Percentiles rank a stretch among this genome's conserved stretches.
Evolutionary conservation across 2,888 invertebrate genomes (phyloP).

Genomic region (Limenitis camilla): DNA sequence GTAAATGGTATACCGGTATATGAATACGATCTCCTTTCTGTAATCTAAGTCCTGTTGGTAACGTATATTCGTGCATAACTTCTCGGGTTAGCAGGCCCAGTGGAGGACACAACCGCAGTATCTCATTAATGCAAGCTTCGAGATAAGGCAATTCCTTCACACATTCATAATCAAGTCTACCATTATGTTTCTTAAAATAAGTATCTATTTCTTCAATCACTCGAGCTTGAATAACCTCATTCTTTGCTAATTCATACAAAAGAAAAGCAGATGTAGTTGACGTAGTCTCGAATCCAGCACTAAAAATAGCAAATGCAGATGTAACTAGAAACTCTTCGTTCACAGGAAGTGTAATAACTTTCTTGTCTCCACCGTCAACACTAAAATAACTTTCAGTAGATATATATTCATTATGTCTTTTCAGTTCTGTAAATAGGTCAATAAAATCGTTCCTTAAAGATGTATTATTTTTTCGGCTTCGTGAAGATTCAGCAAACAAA

Average conservation of each 20-base stretch:
- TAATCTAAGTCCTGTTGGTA: constrained; percentile 36
- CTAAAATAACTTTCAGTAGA: constrained; percentile 39
- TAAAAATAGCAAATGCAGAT: constrained; percentile 67
- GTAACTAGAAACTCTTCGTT: constrained; percentile 61
- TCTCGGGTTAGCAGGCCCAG: constrained; percentile 43
- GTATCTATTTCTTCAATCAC: constrained; percentile 38
- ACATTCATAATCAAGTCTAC: constrained; percentile 37
- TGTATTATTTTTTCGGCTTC: constrained; percentile 34
- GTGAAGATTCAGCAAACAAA: constrained; percentile 34
- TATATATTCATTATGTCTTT: constrained; percentile 31
- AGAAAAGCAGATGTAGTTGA: constrained; percentile 35
- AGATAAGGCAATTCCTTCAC: constrained; percentile 39
- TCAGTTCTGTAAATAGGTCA: constrained; percentile 40
- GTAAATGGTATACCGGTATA: constrained; percentile 1
- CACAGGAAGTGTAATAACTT: constrained; percentile 37
- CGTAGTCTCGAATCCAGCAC: constrained; percentile 48
- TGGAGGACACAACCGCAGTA: constrained; percentile 47
- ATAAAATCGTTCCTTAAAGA: constrained; percentile 42
- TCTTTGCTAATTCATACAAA: constrained; percentile 42
- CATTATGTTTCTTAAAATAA: constrained; percentile 30
- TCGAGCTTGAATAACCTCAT: constrained; percentile 30
- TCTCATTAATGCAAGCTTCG: constrained; percentile 42
- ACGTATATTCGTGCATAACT: constrained; percentile 40
- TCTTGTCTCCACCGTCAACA: constrained; percentile 26
- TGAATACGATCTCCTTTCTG: constrained; percentile 2